Evolutionary conservation across 1,140 invertebrate genomes (phyloP).

Genomic region (Neodiprion virginianus): DNA sequence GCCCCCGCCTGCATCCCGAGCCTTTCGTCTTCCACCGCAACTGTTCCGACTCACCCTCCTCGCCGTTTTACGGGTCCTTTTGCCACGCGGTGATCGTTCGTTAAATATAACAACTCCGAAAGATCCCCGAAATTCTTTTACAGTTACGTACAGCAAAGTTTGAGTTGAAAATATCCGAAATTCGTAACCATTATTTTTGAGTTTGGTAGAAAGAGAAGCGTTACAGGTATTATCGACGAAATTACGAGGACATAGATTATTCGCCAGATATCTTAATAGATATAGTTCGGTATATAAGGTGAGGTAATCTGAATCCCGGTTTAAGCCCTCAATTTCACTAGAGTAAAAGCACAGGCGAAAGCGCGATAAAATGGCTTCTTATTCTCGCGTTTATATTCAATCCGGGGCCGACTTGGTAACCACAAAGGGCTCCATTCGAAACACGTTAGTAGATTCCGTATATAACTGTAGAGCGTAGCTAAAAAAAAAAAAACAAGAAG

Average conservation of each 20-base stretch:
- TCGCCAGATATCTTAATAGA: background rate
- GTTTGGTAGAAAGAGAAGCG: background rate
- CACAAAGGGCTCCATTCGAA: conserved; percentile 56
- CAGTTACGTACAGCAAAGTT: background rate
- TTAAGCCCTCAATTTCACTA: conserved; percentile 59
- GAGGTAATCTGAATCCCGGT: conserved; percentile 13
- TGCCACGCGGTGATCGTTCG: too few species aligned
- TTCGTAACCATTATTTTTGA: background rate
- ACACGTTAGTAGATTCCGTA: conserved; percentile 49
- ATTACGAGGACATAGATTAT: background rate
- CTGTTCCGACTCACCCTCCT: background rate
- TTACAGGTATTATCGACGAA: background rate
- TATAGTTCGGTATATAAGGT: background rate
- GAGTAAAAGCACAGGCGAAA: conserved; percentile 50
- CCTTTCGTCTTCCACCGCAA: background rate
- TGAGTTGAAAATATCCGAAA: background rate
- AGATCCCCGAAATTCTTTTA: background rate
- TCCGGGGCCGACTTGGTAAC: conserved; percentile 35
- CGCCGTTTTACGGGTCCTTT: background rate
- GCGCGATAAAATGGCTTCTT: conserved; percentile 60
- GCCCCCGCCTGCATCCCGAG: background rate
- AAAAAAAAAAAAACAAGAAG: background rate
- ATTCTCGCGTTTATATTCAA: conserved; percentile 63
- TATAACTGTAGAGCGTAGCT: conserved; percentile 23
- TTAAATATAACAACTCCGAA: too few species aligned